Conservation (phyloP, 2,888 invertebrate genomes). For the Andrena camellia region DNA sequence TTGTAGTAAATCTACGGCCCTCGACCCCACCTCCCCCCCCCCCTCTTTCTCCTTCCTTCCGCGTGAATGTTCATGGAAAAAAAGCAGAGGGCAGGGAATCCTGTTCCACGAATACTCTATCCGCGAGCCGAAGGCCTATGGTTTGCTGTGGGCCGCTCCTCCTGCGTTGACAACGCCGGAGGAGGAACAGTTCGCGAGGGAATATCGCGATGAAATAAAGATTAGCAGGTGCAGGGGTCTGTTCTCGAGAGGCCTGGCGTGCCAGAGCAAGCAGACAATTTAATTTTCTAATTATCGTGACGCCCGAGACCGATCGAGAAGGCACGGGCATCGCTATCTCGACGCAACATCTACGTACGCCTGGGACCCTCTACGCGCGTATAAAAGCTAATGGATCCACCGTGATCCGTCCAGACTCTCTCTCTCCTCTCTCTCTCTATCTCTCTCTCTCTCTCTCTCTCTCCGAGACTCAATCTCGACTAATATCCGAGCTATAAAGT, state of each 20-base stretch:
- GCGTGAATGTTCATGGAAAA: neutral
- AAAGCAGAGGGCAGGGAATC: slow-evolving; percentile 3
- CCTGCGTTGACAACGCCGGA: neutral
- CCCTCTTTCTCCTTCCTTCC: neutral
- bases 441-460: slow-evolving; percentile 28
- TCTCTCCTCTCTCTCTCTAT: neutral
- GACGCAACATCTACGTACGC: slow-evolving; percentile 76
- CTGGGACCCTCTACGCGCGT: slow-evolving; percentile 70
- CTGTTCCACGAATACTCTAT: slow-evolving; percentile 3
- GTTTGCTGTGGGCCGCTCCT: neutral
- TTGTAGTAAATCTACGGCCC: slow-evolving; percentile 50
- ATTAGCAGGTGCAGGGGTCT: slow-evolving; percentile 42
- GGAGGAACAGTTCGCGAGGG: neutral
- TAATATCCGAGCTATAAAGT: slow-evolving; percentile 76
- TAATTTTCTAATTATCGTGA: slow-evolving; percentile 84
- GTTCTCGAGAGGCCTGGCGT: slow-evolving; percentile 29
- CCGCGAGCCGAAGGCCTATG: neutral
- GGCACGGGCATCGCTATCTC: slow-evolving; percentile 75
- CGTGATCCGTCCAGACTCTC: slow-evolving; percentile 62
- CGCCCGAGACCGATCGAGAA: slow-evolving; percentile 71
- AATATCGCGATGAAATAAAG: slow-evolving; percentile 31
- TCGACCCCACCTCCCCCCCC: neutral
- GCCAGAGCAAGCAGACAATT: slow-evolving; percentile 77
- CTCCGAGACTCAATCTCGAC: slow-evolving; percentile 79
- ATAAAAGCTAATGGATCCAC: slow-evolving; percentile 81